Percentiles rank a stretch among this genome's conserved stretches.
Conservation (phyloP, 2,113 vertebrate species). For the Cynocephalus volans region DNA sequence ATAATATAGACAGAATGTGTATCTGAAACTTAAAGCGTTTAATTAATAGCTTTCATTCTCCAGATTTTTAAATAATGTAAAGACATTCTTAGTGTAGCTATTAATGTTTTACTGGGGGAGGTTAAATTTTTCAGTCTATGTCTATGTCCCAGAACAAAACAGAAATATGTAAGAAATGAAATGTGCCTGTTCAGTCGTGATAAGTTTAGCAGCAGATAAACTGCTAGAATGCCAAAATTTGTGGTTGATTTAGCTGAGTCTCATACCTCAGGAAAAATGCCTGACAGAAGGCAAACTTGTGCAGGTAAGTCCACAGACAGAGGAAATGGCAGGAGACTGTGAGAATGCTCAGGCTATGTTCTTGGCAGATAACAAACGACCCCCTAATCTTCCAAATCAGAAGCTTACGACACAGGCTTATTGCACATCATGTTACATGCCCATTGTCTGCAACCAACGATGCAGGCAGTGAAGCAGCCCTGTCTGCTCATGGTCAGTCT, state of each 20-base stretch:
- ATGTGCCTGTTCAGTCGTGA: neutral
- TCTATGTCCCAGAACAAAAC: neutral
- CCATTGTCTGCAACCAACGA: neutral
- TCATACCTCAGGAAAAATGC: neutral
- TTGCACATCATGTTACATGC: neutral
- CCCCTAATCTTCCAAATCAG: neutral
- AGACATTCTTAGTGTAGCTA: neutral
- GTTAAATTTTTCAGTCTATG: neutral
- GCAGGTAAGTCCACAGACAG: no score
- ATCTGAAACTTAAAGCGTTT: neutral
- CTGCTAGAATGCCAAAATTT: neutral
- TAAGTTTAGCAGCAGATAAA: neutral
- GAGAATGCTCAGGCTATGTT: rapidly evolving
- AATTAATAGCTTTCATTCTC: neutral
- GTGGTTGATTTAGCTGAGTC: neutral
- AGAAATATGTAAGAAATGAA: neutral
- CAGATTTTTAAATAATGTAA: neutral
- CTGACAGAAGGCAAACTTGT: neutral
- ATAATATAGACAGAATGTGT: no score
- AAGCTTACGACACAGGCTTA: neutral
- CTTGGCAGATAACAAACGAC: no score
- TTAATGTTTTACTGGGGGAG: neutral
- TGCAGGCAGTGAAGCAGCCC: no score
- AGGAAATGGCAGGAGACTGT: rapidly evolving
- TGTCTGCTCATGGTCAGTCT: no score